Evolutionary conservation across 2,113 vertebrate genomes (phyloP).

Genomic region (Probosciger aterrimus): DNA sequence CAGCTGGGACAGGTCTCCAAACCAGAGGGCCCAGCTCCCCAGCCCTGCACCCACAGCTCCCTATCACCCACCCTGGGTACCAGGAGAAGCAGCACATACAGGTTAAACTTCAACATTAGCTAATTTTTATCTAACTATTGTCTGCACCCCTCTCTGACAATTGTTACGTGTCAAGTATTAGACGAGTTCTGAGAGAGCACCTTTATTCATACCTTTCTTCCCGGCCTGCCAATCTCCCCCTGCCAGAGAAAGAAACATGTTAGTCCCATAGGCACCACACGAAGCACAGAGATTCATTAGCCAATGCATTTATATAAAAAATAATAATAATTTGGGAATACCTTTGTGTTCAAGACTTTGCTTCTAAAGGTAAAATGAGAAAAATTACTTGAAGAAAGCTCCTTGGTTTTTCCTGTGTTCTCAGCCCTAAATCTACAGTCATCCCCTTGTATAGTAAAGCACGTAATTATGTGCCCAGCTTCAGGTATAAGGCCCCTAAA

Average conservation of each 20-base stretch:
- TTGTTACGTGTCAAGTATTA: background rate
- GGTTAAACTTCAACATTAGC: background rate
- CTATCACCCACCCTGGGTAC: background rate
- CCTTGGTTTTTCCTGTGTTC: background rate
- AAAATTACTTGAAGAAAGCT: background rate
- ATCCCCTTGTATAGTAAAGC: background rate
- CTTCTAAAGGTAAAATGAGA: background rate
- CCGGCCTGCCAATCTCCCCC: slow-evolving; percentile 97
- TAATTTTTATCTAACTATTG: background rate
- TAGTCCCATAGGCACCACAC: background rate
- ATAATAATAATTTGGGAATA: background rate
- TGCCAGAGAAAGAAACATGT: slow-evolving; percentile 71
- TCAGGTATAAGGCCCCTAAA: background rate
- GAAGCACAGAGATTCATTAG: background rate
- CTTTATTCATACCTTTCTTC: slow-evolving; percentile 89
- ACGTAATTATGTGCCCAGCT: fast-evolving
- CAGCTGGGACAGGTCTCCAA: background rate
- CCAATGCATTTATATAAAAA: background rate
- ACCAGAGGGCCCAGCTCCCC: background rate
- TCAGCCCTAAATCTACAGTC: background rate
- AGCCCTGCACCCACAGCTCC: background rate
- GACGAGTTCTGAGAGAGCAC: background rate
- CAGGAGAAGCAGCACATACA: background rate
- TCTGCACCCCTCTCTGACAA: background rate
- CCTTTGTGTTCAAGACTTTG: background rate